These are phyloP conservation scores for Ianthella basta DNA, from an alignment of 37 sponge, comb jelly and placozoan species.

Conservation along the genomic window DNA sequence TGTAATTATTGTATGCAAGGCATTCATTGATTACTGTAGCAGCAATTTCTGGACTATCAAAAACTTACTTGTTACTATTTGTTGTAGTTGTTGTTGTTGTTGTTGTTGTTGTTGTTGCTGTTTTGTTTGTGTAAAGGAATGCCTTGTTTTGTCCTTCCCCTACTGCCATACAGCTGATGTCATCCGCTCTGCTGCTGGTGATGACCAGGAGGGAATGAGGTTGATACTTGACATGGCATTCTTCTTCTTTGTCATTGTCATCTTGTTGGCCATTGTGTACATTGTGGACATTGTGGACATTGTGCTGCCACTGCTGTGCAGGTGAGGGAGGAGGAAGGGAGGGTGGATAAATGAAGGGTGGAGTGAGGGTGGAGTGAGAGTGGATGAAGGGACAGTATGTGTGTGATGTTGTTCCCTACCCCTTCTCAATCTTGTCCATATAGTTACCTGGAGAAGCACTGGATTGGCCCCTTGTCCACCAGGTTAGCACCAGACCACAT, in stretches of 20 bases:
- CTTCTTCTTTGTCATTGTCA: conserved; percentile 95
- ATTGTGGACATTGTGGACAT: conserved; percentile 17
- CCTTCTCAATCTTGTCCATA: neutral
- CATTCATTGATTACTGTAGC: no score
- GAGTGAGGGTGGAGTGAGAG: no score
- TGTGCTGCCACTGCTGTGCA: conserved; percentile 41
- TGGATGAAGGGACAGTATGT: no score
- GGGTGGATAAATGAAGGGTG: no score
- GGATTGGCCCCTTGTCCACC: neutral
- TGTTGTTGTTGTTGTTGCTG: no score
- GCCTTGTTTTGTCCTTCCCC: no score
- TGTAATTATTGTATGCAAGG: neutral
- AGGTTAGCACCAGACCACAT: neutral
- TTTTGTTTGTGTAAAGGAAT: no score
- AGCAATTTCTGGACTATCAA: neutral
- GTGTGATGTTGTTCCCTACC: no score
- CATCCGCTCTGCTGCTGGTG: conserved; percentile 46
- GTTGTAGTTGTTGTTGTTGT: no score
- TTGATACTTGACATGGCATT: conserved; percentile 91
- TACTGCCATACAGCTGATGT: conserved; percentile 17
- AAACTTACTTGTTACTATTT: neutral
- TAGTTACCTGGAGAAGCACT: conserved; percentile 5
- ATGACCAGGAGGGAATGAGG: conserved; percentile 64
- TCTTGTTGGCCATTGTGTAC: conserved; percentile 81
- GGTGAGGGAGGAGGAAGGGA: conserved; percentile 15